A percentile compares a stretch with the other conserved stretches of the same genome.
Evolutionary conservation across 2,888 invertebrate genomes (phyloP).

Genomic region (Coleophora deauratella): DNA sequence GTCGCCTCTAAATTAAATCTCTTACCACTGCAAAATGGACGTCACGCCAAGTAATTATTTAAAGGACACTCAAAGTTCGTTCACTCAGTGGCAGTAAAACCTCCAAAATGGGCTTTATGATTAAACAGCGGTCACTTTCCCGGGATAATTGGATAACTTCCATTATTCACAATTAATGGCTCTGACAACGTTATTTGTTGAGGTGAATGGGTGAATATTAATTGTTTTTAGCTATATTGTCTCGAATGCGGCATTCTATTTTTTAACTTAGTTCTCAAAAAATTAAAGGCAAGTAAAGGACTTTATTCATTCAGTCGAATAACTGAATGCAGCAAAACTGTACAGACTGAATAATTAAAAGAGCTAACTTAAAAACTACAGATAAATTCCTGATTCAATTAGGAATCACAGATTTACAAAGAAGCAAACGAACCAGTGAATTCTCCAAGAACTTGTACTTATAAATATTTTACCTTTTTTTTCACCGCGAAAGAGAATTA

Average conservation of each 20-base stretch:
- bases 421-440: constrained; percentile 25
- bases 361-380: not conserved
- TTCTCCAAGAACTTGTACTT: constrained; percentile 27
- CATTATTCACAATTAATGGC: constrained; percentile 4
- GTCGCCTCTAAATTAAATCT: too few relatives aligned
- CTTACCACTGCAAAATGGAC: too few relatives aligned
- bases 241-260: too few relatives aligned
- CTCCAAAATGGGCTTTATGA: constrained; percentile 18
- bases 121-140: constrained; percentile 17
- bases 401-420: constrained; percentile 19
- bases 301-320: too few relatives aligned
- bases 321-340: not conserved
- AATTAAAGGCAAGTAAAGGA: too few relatives aligned
- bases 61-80: too few relatives aligned
- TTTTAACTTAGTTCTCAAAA: too few relatives aligned
- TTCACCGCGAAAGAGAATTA: constrained; percentile 34
- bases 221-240: not conserved
- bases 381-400: constrained; percentile 1
- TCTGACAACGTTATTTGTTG: not conserved
- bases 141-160: constrained; percentile 9
- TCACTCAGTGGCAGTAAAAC: not conserved
- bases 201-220: too few relatives aligned
- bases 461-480: constrained; percentile 30
- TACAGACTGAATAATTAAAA: not conserved
- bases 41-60: too few relatives aligned